Evolutionary conservation across 2,113 vertebrate species (phyloP).

Genomic region (Macrotus californicus): DNA sequence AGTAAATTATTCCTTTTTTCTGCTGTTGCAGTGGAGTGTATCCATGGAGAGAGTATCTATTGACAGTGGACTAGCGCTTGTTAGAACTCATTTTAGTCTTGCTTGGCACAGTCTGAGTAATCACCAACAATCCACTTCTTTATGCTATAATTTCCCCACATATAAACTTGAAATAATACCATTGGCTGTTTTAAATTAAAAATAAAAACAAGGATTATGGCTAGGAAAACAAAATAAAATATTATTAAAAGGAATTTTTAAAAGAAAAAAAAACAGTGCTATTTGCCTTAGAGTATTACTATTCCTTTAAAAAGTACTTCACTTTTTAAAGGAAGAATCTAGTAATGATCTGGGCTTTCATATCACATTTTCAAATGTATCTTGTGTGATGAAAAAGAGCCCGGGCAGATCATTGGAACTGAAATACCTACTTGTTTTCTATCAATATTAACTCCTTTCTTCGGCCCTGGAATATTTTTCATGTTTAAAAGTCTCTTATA

Average conservation of each 20-base stretch:
- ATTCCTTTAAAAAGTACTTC: background rate
- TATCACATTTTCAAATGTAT: background rate
- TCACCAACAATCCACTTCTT: background rate
- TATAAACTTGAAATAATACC: background rate
- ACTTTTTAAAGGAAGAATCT: background rate
- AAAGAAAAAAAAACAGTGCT: background rate
- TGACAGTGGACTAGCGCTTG: background rate
- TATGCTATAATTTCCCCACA: background rate
- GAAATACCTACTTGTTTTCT: background rate
- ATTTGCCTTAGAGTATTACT: background rate
- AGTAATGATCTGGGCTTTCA: background rate
- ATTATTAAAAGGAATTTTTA: background rate
- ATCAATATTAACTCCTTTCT: background rate
- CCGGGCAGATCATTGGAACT: background rate
- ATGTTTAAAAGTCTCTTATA: background rate
- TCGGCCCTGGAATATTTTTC: background rate
- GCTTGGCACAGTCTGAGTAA: background rate
- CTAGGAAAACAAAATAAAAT: background rate
- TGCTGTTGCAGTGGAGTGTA: background rate
- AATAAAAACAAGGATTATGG: background rate
- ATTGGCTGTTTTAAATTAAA: background rate
- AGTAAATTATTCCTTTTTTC: background rate
- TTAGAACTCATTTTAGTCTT: background rate
- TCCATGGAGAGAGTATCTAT: background rate
- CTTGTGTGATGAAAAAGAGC: background rate